Base-by-base conservation (phyloP, 2,888 invertebrate genomes). In the Nineta flava region DNA sequence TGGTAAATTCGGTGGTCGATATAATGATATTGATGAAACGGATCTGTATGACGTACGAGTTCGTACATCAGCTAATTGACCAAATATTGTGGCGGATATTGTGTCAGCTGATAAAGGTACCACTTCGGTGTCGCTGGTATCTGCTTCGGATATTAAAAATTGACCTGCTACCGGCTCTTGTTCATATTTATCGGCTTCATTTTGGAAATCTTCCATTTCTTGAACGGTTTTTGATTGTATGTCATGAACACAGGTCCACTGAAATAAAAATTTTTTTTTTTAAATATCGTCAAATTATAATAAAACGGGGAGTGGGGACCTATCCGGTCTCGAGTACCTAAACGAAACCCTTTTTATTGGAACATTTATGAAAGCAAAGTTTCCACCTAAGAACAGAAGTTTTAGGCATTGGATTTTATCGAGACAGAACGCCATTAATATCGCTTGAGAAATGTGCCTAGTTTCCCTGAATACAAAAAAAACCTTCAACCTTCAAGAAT, bases 171-270 rank as follows among this genome's bases (percentile, higher is more conserved):
- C 15, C 2, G 15, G 15, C 7, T 38, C 38, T 13, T 38, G 38
- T 38, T 38, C 75, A 3, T 35, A 16, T 21, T 34, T 48, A 19
- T 43, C 44, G 15, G 0, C 63, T 63, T 51, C 61, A 2, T 55
- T 54, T 43, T 57, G 66, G 43, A 63, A 62, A 26, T 70, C 65
- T 38, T 64, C 61, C 26, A 67, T 67, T 15, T 71, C 71, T 12
- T 66, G 61, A 9, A 62, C 59, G 5, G 71, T 71, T 50, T 65
- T 66, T 42, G 83, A 80, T 68, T 92, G 91, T 55, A 95, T 90
- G 63, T 94, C 92, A 68, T 95, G 94, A 49, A 95, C 81, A 62
- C 91, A 88, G 7, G 91, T 91, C 90, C 91, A 94, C 83, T 87
- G 66, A n/a, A 68, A 67, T 51, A 50, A 54, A 49, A 46, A 17